A percentile compares a stretch with the other conserved stretches of the same genome.
phyloP scores from a whole-genome alignment of 35 echinoderm and acorn worm species.

The Eucidaris tribuloides region DNA sequence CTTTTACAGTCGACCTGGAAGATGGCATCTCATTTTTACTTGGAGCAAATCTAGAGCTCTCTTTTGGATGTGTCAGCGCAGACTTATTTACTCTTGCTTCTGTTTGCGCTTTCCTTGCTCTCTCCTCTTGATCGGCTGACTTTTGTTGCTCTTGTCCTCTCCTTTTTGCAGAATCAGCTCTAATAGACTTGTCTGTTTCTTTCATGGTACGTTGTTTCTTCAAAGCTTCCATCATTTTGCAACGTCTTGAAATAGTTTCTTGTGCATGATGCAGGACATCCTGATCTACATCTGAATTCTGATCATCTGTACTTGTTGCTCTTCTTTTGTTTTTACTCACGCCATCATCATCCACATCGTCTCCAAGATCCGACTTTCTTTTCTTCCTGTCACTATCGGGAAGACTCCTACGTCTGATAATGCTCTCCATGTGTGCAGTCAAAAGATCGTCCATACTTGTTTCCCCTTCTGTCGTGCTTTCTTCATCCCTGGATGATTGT shows the following conservation, averaged over 20 bases:
- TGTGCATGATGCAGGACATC: neutral
- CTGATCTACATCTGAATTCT: neutral
- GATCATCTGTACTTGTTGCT: too few relatives aligned
- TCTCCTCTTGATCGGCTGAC: neutral
- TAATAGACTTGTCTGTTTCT: neutral
- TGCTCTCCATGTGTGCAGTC: conserved; percentile 9
- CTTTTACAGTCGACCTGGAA: neutral
- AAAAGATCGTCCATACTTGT: neutral
- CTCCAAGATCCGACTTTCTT: neutral
- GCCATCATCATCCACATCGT: neutral
- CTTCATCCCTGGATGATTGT: neutral
- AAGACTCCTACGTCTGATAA: neutral
- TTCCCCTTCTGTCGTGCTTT: neutral
- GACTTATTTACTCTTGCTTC: neutral
- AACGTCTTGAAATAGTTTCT: conserved; percentile 7
- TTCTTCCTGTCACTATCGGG: neutral
- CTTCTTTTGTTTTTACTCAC: neutral
- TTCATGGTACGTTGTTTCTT: neutral
- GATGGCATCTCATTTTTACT: neutral
- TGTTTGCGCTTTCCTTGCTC: neutral
- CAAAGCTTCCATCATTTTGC: neutral
- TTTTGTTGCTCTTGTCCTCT: neutral
- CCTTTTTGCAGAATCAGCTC: neutral
- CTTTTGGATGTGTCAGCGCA: neutral
- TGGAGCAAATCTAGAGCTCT: neutral